Conservation (phyloP, 2,113 vertebrate genomes). For the Todiramphus saurophagus region DNA sequence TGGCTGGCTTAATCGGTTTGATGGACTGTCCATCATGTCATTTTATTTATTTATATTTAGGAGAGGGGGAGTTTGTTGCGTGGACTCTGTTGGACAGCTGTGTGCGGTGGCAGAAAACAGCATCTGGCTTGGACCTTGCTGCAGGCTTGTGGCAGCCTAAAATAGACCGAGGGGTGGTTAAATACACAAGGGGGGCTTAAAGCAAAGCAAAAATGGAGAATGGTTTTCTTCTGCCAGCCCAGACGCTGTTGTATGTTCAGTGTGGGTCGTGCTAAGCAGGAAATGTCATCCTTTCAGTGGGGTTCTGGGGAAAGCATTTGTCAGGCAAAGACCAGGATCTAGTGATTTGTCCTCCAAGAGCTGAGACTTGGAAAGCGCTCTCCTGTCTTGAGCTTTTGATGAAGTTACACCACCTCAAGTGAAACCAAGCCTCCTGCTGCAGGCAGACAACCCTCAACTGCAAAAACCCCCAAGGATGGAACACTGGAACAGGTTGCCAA, state of each 20-base stretch:
- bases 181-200: accelerated
- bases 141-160: background rate
- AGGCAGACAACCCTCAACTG: background rate
- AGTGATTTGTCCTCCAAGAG: background rate
- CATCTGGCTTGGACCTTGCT: background rate
- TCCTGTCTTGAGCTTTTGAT: background rate
- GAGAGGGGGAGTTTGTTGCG: background rate
- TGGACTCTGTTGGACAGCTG: background rate
- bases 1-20: background rate
- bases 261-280: background rate
- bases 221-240: background rate
- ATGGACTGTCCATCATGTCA: slow-evolving; percentile 23
- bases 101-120: background rate
- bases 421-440: background rate
- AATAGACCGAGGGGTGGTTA: background rate
- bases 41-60: background rate
- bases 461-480: background rate
- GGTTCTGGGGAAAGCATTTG: background rate
- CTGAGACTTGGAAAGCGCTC: background rate
- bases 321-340: background rate
- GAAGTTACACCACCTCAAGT: background rate
- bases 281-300: background rate
- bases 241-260: background rate
- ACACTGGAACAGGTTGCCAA: too few relatives aligned
- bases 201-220: background rate